Evolutionary conservation across 2,113 vertebrate species (phyloP).

Genomic region (Argyrosomus japonicus): DNA sequence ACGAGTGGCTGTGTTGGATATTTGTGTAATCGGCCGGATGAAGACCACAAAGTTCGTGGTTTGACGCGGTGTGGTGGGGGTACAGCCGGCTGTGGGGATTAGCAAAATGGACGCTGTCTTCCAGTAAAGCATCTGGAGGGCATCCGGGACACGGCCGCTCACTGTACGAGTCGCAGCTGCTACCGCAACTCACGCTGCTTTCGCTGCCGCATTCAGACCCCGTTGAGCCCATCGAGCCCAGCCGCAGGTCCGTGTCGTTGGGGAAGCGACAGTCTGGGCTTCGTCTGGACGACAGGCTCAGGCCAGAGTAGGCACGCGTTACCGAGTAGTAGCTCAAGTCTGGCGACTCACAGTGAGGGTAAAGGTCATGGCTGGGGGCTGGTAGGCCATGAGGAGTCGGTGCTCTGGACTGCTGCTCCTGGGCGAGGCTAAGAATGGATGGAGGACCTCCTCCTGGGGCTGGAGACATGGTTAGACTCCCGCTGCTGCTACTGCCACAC

Average conservation of each 20-base stretch:
- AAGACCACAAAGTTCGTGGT: conserved; percentile 86
- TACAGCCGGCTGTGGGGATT: conserved; percentile 83
- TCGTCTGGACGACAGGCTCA: conserved; percentile 87
- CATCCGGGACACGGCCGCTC: conserved; percentile 90
- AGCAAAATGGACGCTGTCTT: conserved; percentile 88
- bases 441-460: conserved; percentile 89
- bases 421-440: conserved; percentile 85
- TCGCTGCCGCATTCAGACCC: conserved; percentile 96
- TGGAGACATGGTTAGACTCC: conserved; percentile 76
- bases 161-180: conserved; percentile 90
- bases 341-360: conserved; percentile 95
- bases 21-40: conserved; percentile 84
- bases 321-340: conserved; percentile 94
- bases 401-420: conserved; percentile 89
- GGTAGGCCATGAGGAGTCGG: conserved; percentile 81
- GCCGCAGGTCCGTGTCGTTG: conserved; percentile 88
- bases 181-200: conserved; percentile 92
- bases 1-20: conserved; percentile 85
- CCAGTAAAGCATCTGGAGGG: conserved; percentile 86
- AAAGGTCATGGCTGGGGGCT: conserved; percentile 88
- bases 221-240: conserved; percentile 90
- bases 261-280: conserved; percentile 92
- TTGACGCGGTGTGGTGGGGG: conserved; percentile 79
- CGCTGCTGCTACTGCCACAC: conserved; percentile 33
- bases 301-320: conserved; percentile 88